phyloP scores from a whole-genome alignment of 1,140 invertebrate species.

The Tachypleus tridentatus region DNA sequence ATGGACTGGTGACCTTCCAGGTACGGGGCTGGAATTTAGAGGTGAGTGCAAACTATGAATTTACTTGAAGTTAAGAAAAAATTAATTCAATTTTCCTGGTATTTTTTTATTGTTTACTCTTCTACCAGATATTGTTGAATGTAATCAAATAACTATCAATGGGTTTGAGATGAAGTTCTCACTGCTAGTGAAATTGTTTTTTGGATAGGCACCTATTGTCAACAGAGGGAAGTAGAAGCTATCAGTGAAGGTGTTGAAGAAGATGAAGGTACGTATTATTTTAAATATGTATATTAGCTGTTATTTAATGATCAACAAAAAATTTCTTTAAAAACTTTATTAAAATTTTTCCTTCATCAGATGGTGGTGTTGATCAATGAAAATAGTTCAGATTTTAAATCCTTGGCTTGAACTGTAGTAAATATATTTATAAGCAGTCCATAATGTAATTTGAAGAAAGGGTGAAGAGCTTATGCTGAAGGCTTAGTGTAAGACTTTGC shows the following conservation, averaged over 20 bases:
- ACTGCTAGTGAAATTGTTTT: constrained; percentile 1
- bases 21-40: constrained; percentile 91
- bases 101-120: neutral
- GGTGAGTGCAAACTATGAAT: constrained; percentile 37
- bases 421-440: no score
- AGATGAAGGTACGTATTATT: constrained; percentile 54
- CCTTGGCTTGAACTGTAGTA: no score
- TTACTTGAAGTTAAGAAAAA: neutral
- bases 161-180: neutral
- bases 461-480: no score
- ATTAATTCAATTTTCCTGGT: neutral
- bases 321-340: neutral
- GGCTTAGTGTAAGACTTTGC: no score
- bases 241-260: constrained; percentile 95
- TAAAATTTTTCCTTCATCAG: neutral
- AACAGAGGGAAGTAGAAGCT: constrained; percentile 92
- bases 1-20: constrained; percentile 97
- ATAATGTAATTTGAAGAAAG: no score
- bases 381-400: no score
- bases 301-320: neutral
- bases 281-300: no score
- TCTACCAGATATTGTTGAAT: no score
- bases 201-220: constrained; percentile 74
- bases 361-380: no score
- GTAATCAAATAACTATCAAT: no score